Percentiles rank a stretch among this genome's conserved stretches.
Conservation (phyloP, 2,113 vertebrate genomes). For the Odocoileus hemionus region DNA sequence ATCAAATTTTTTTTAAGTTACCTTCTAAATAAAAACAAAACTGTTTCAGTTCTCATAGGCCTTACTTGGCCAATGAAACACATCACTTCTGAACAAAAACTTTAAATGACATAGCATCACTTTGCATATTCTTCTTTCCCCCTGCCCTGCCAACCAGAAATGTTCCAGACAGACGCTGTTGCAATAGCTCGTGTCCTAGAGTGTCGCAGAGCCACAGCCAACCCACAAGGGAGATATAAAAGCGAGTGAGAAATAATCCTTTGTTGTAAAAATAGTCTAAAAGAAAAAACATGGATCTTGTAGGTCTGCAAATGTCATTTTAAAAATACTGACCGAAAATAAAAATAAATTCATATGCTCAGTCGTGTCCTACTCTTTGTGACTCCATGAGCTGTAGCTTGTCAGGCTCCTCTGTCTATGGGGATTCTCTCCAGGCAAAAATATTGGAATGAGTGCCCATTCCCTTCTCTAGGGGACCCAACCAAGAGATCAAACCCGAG, state of each 20-base stretch:
- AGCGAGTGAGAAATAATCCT: slow-evolving; percentile 1
- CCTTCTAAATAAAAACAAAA: background rate
- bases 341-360: background rate
- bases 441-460: background rate
- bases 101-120: background rate
- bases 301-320: background rate
- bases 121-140: slow-evolving; percentile 16
- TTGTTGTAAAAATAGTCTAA: slow-evolving; percentile 22
- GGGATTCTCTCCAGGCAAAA: background rate
- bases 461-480: background rate
- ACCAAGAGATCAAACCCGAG: background rate
- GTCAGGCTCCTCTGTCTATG: background rate
- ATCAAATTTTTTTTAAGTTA: background rate
- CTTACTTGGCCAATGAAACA: slow-evolving; percentile 23
- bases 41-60: background rate
- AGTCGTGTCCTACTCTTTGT: background rate
- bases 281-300: background rate
- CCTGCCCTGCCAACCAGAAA: background rate
- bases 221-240: background rate
- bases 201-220: background rate
- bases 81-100: slow-evolving; percentile 3
- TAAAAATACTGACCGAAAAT: background rate
- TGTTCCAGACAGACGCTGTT: background rate
- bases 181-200: background rate
- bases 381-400: background rate